These are phyloP conservation scores for Crotalus tigris DNA, from an alignment of 2,113 vertebrate genomes.

Conservation along the genomic window DNA sequence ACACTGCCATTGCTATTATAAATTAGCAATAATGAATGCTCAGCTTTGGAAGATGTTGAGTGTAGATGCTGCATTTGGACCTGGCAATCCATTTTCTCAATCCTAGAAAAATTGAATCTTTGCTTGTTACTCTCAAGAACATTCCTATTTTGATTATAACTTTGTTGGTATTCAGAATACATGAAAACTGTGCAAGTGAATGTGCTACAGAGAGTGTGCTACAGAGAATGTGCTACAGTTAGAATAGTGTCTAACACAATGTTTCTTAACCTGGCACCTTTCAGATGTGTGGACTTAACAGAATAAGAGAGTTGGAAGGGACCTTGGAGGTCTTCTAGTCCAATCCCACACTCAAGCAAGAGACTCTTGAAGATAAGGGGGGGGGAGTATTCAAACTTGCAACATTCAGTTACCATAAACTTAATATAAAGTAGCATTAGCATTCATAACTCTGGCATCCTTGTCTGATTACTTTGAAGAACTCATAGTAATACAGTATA, in stretches of 20 bases:
- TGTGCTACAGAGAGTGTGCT: not conserved
- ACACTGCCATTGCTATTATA: not conserved
- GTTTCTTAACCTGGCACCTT: not conserved
- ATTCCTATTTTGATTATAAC: not conserved
- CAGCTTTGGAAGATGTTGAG: not conserved
- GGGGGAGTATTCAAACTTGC: not conserved
- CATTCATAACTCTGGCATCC: not conserved
- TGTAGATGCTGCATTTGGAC: not conserved
- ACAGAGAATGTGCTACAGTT: not conserved
- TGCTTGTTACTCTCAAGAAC: not conserved
- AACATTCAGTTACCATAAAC: not conserved
- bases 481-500: not conserved
- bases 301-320: not conserved
- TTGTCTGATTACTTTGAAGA: not conserved
- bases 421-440: not conserved
- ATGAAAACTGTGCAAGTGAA: not conserved
- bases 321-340: not conserved
- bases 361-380: not conserved
- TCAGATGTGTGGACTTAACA: not conserved
- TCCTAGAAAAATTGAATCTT: not conserved
- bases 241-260: not conserved
- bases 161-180: not conserved
- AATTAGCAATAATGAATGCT: not conserved
- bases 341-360: not conserved
- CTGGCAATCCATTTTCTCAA: not conserved